A percentile compares a stretch with the other conserved stretches of the same genome.
phyloP scores from a whole-genome alignment of 2,113 vertebrate genomes.

The Cyanoramphus novaezelandiae region DNA sequence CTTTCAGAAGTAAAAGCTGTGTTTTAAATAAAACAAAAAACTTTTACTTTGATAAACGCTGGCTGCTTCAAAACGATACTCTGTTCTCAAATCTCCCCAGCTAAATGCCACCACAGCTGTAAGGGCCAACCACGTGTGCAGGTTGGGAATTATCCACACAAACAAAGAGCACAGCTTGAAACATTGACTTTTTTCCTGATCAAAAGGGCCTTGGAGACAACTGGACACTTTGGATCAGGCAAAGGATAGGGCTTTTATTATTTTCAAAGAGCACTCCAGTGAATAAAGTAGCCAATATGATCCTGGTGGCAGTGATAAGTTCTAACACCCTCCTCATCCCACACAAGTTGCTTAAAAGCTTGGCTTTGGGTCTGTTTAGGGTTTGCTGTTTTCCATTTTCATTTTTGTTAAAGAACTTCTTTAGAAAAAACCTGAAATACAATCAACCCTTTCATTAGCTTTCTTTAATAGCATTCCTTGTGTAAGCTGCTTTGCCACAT shows the following conservation, averaged over 20 bases:
- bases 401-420: slow-evolving; percentile 5
- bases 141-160: slow-evolving; percentile 46
- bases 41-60: slow-evolving; percentile 46
- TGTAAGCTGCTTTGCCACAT: background rate
- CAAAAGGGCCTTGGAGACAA: slow-evolving; percentile 66
- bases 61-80: slow-evolving; percentile 59
- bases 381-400: background rate
- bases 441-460: background rate
- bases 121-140: slow-evolving; percentile 33
- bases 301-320: background rate
- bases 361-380: background rate
- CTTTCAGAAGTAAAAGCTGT: slow-evolving; percentile 44
- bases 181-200: slow-evolving; percentile 62
- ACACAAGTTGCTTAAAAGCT: background rate
- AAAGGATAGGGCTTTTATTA: slow-evolving; percentile 49
- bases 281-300: background rate
- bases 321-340: slow-evolving; percentile 2
- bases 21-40: slow-evolving; percentile 64
- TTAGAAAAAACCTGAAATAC: background rate
- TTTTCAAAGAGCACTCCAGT: slow-evolving; percentile 42
- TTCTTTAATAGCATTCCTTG: background rate
- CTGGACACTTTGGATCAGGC: slow-evolving; percentile 56
- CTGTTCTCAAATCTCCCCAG: slow-evolving; percentile 28
- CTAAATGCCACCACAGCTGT: slow-evolving; percentile 52
- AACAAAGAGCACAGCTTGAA: slow-evolving; percentile 72